phyloP scores from a whole-genome alignment of 2,113 vertebrate species.

The Carassius auratus region DNA sequence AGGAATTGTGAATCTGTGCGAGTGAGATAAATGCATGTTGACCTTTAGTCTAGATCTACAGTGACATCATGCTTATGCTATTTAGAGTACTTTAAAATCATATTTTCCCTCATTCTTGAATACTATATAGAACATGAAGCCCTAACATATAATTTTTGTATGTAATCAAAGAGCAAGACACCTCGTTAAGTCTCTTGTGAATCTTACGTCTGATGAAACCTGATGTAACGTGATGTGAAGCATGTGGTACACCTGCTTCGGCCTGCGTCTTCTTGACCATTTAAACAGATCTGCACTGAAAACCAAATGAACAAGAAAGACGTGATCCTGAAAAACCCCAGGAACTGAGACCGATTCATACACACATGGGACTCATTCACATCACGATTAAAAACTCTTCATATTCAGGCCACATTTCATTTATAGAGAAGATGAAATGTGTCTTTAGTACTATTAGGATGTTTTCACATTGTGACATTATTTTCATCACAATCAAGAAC shows the following conservation, averaged over 20 bases:
- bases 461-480: neutral
- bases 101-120: too few species aligned
- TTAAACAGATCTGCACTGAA: neutral
- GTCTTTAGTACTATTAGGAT: neutral
- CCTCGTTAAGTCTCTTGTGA: neutral
- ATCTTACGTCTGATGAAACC: slow-evolving; percentile 29
- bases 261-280: neutral
- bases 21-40: too few species aligned
- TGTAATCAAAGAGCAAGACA: neutral
- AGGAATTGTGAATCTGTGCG: too few species aligned
- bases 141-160: neutral
- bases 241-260: neutral
- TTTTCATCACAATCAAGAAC: neutral
- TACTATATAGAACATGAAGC: neutral
- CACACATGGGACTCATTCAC: neutral
- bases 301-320: neutral
- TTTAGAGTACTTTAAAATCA: too few species aligned
- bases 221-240: neutral
- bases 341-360: neutral
- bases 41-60: too few species aligned
- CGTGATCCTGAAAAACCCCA: neutral
- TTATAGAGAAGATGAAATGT: neutral
- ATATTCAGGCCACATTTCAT: neutral
- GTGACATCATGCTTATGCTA: too few species aligned
- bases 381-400: neutral